Percentiles rank a stretch among this genome's conserved stretches.
These are phyloP conservation scores for Alauda arvensis DNA, from an alignment of 2,797 vertebrate species.

Conservation along the genomic window DNA sequence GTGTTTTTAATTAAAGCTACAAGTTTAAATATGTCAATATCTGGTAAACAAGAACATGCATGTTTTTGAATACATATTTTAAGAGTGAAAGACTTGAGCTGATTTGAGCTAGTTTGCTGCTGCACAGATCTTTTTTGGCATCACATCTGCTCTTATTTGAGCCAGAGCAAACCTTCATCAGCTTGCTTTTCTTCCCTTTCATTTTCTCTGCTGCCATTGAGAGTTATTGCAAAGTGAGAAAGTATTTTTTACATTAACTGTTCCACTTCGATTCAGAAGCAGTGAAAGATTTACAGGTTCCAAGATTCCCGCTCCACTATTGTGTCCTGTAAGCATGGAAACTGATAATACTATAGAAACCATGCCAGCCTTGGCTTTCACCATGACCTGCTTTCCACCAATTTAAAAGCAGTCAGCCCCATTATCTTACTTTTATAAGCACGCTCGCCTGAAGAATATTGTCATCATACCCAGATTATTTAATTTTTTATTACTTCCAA, in stretches of 20 bases:
- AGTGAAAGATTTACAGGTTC: slow-evolving; percentile 64
- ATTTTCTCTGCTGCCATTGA: neutral
- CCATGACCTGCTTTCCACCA: slow-evolving; percentile 42
- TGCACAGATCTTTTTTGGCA: slow-evolving; percentile 36
- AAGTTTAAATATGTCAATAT: neutral
- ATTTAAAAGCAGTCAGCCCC: slow-evolving; percentile 15
- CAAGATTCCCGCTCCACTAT: slow-evolving; percentile 18
- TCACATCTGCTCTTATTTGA: neutral
- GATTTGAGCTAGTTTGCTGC: neutral
- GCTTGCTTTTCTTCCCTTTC: slow-evolving; percentile 16
- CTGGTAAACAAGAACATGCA: neutral
- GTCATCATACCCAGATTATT: neutral
- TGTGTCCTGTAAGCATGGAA: slow-evolving; percentile 56
- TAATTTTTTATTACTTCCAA: slow-evolving; percentile 32
- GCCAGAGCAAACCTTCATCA: slow-evolving; percentile 24
- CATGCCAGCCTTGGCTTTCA: slow-evolving; percentile 46
- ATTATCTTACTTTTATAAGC: slow-evolving; percentile 34
- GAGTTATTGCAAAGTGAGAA: slow-evolving; percentile 62
- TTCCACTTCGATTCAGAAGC: slow-evolving; percentile 12
- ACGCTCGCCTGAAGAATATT: neutral
- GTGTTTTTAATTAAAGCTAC: neutral
- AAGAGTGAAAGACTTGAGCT: neutral
- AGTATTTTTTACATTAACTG: slow-evolving; percentile 52
- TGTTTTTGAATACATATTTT: neutral
- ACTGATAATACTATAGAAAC: slow-evolving; percentile 53